These are phyloP conservation scores for Anoplolepis gracilipes DNA, from an alignment of 1,140 invertebrate genomes.

Conservation along the genomic window DNA sequence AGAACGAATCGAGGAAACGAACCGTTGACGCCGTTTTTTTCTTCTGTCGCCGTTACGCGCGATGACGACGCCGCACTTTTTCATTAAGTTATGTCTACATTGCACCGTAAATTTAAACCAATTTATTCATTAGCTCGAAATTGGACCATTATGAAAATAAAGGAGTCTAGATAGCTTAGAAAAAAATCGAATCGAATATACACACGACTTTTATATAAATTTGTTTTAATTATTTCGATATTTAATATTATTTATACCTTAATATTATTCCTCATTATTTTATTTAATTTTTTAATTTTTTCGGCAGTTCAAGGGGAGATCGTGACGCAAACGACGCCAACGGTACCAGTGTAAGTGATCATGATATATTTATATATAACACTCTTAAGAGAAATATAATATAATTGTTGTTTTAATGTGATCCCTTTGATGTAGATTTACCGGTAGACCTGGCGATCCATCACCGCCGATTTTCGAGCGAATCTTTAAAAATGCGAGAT, in stretches of 20 bases:
- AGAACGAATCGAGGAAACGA: slow-evolving; percentile 71
- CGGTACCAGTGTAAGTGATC: slow-evolving; percentile 83
- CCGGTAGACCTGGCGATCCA: slow-evolving; percentile 88
- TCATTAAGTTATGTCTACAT: slow-evolving; percentile 41
- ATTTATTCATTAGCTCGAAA: slow-evolving; percentile 59
- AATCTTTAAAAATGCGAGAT: slow-evolving; percentile 96
- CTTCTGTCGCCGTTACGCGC: slow-evolving; percentile 69
- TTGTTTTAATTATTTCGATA: not conserved
- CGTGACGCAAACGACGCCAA: slow-evolving; percentile 83
- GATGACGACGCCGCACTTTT: slow-evolving; percentile 50
- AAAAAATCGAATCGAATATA: not conserved
- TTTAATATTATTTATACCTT: too few species aligned
- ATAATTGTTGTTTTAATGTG: not conserved
- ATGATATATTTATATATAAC: not conserved
- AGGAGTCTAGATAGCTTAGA: not conserved
- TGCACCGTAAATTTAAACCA: slow-evolving; percentile 68
- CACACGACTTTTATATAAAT: not conserved
- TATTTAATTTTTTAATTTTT: slow-evolving; percentile 55
- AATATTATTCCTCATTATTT: too few species aligned
- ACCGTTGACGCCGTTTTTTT: slow-evolving; percentile 72
- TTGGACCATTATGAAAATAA: slow-evolving; percentile 1
- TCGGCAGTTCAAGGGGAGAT: slow-evolving; percentile 84
- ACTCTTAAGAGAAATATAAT: not conserved
- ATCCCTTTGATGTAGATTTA: slow-evolving; percentile 74
- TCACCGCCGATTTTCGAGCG: slow-evolving; percentile 96